Evolutionary conservation across 2,888 invertebrate genomes (phyloP).

Genomic region (Conistra vaccinii): DNA sequence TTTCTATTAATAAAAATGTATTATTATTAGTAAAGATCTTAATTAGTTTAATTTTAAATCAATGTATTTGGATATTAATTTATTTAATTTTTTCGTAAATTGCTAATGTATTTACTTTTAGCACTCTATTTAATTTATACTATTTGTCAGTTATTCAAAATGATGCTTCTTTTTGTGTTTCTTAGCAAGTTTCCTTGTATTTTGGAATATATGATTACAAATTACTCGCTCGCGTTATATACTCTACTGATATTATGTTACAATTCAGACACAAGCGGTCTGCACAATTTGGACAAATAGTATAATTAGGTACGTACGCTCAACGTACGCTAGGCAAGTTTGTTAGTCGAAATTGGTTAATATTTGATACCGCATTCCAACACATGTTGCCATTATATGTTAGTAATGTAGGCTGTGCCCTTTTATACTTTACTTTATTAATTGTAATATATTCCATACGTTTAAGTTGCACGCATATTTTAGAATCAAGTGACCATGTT

Average conservation of each 20-base stretch:
- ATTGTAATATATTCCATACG: constrained; percentile 38
- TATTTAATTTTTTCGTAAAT: constrained; percentile 46
- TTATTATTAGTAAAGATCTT: constrained; percentile 50
- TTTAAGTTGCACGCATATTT: constrained; percentile 34
- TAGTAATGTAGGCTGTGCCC: constrained; percentile 62
- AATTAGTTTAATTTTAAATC: constrained; percentile 24
- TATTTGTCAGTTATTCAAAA: constrained; percentile 37
- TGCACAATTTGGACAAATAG: constrained; percentile 39
- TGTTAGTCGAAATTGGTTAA: constrained; percentile 27
- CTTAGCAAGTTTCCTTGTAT: constrained; percentile 13
- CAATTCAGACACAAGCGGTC: neutral
- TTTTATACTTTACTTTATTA: constrained; percentile 47
- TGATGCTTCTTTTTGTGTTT: neutral
- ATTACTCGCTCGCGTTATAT: neutral
- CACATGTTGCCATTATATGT: constrained; percentile 51
- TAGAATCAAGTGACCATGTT: constrained; percentile 54
- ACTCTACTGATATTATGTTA: neutral
- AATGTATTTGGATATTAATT: constrained; percentile 36
- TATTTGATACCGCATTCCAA: constrained; percentile 61
- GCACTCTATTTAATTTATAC: constrained; percentile 28
- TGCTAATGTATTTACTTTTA: constrained; percentile 35
- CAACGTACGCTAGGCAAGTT: constrained; percentile 5
- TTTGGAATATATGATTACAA: constrained; percentile 13
- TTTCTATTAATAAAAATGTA: constrained; percentile 44
- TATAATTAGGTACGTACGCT: constrained; percentile 25